Evolutionary conservation across 2,797 vertebrate species (phyloP).

Genomic region (Notoglanidium macrostoma): DNA sequence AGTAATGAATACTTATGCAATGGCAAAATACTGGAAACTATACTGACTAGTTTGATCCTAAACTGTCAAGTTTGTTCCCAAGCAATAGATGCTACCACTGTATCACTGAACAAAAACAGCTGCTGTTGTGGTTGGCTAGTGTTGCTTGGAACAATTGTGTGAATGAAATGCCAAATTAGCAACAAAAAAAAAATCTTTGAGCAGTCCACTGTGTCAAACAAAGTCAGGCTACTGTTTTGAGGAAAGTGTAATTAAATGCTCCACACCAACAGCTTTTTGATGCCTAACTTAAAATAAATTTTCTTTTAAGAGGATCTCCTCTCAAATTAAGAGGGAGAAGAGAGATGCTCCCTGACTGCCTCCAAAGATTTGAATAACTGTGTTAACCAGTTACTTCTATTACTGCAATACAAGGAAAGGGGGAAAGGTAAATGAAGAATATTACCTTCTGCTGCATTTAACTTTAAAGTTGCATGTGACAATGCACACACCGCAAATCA

Average conservation of each 20-base stretch:
- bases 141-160: neutral
- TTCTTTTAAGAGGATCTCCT: neutral
- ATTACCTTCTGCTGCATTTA: neutral
- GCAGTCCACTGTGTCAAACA: neutral
- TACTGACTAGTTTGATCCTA: neutral
- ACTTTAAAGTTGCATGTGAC: neutral
- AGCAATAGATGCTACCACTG: neutral
- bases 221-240: neutral
- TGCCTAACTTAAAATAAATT: slow-evolving; percentile 7
- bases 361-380: neutral
- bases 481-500: neutral
- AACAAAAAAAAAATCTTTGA: neutral
- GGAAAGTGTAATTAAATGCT: neutral
- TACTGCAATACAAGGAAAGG: neutral
- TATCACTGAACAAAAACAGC: neutral
- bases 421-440: neutral
- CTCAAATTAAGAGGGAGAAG: neutral
- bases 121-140: neutral
- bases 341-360: neutral
- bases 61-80: too few relatives aligned
- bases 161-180: neutral
- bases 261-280: neutral
- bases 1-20: neutral
- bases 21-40: neutral
- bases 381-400: neutral